Conservation (phyloP, 2,888 invertebrate species). For the Rapana venosa region DNA sequence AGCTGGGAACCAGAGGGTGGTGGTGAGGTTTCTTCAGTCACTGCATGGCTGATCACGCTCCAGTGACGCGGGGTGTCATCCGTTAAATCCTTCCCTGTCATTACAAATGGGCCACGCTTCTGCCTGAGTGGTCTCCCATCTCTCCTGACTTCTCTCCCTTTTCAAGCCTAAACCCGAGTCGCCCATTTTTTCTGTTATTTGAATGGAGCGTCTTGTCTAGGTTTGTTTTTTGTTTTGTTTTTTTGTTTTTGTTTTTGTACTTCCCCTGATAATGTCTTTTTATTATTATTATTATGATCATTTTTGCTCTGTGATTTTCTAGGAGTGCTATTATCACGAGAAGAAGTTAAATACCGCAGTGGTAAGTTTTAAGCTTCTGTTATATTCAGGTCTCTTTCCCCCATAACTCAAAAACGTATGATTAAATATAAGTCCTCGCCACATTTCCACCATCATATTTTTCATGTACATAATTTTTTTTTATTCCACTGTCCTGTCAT, state of each 20-base stretch:
- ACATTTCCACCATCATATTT: too few species aligned
- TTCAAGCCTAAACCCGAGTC: not conserved
- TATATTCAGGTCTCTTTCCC: too few species aligned
- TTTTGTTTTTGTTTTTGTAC: not conserved
- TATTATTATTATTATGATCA: too few species aligned
- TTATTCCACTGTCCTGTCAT: too few species aligned
- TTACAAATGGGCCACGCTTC: not conserved
- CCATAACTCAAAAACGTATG: too few species aligned
- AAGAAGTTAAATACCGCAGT: too few species aligned
- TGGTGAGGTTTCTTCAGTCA: not conserved
- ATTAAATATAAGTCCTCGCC: too few species aligned
- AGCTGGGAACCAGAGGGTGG: not conserved
- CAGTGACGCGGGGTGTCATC: not conserved
- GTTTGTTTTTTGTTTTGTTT: not conserved
- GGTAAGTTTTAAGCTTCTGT: too few species aligned
- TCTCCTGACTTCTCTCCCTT: constrained; percentile 31
- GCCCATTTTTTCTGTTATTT: not conserved
- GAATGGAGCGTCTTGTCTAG: not conserved
- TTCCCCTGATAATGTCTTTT: too few species aligned
- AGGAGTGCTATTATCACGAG: too few species aligned
- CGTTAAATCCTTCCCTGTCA: not conserved
- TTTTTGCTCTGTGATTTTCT: too few species aligned
- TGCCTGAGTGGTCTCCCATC: constrained; percentile 15
- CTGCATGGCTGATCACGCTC: not conserved
- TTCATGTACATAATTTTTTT: too few species aligned